phyloP scores from a whole-genome alignment of 2,888 invertebrate genomes.

The Oligia fasciuncula region DNA sequence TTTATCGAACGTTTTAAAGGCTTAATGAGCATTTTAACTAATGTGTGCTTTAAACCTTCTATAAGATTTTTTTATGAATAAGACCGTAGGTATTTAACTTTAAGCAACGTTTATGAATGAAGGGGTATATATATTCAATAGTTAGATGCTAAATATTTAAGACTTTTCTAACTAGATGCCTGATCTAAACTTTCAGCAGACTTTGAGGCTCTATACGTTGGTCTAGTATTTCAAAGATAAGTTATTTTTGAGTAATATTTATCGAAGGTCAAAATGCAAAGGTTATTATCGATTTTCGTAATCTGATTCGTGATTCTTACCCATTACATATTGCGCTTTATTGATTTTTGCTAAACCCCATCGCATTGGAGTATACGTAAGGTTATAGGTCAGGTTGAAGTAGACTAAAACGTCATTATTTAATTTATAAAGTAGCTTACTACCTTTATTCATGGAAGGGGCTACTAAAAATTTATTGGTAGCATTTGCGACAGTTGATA shows the following conservation, averaged over 20 bases:
- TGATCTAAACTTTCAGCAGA: neutral
- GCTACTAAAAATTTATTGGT: constrained; percentile 50
- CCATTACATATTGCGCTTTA: constrained; percentile 7
- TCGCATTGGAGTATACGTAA: neutral
- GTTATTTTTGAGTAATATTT: neutral
- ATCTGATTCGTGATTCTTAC: constrained; percentile 11
- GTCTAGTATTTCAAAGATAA: neutral
- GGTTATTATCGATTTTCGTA: constrained; percentile 2
- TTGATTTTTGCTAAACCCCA: neutral
- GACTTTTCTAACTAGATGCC: neutral
- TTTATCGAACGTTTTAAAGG: too few relatives aligned
- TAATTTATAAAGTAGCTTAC: neutral
- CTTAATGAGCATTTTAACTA: too few relatives aligned
- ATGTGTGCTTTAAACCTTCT: too few relatives aligned
- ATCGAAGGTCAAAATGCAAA: constrained; percentile 13
- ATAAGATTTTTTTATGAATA: too few relatives aligned
- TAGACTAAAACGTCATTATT: neutral
- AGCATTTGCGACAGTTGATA: constrained; percentile 38
- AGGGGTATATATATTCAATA: neutral
- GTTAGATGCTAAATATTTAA: neutral
- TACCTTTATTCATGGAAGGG: constrained; percentile 17
- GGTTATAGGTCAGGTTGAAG: neutral
- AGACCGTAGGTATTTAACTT: too few relatives aligned
- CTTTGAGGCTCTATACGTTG: neutral
- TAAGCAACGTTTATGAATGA: too few relatives aligned